Base-by-base conservation (phyloP, 2,113 vertebrate species). In the Tichodroma muraria region DNA sequence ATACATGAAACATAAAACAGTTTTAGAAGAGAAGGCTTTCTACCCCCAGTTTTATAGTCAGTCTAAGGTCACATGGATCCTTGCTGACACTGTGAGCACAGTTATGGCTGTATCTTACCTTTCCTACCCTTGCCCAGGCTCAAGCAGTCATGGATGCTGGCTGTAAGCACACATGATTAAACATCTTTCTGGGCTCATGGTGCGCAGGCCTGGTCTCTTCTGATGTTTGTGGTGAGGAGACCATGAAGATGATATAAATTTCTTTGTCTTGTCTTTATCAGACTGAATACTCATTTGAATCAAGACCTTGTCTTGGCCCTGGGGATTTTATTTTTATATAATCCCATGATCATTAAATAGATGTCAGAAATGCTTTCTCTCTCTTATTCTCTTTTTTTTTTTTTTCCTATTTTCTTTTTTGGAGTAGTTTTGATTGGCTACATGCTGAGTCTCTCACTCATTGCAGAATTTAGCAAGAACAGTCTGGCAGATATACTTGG, bases 381-480 rank as follows among this genome's bases (percentile, higher is more conserved):
- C 49, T 53, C 47, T 92, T 47, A 30, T 93, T 88, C 47, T n/a
- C n/a, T 78, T 79, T 42, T 7, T 73, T 88, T 78, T 89, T 68
- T 89, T 65, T 92, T 95, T 30, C 33, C 68, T 54, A 52, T 59
- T 89, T 88, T 82, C 69, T 97, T 95, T 92, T 65, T 85, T 35
- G 85, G 80, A 94, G 77, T 77, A 89, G 89, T 97, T 97, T 97
- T 95, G 69, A 89, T 88, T 69, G 82, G 57, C 93, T 80, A 78
- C 97, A 95, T 88, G 88, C 97, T 97, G 98, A 96, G 97, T 89
- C 77, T 97, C 95, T 97, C 94, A 92, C 68, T 92, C 93, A 87
- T 82, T 89, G 91, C 82, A 95, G 96, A 95, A 95, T 94, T 98
- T 97, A 97, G 97, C 95, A 96, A 92, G 91, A 97, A 90, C 72